Percentiles rank a stretch among this genome's conserved stretches.
Conservation (phyloP, 1,140 invertebrate species). For the Andrena cerasifolii region DNA sequence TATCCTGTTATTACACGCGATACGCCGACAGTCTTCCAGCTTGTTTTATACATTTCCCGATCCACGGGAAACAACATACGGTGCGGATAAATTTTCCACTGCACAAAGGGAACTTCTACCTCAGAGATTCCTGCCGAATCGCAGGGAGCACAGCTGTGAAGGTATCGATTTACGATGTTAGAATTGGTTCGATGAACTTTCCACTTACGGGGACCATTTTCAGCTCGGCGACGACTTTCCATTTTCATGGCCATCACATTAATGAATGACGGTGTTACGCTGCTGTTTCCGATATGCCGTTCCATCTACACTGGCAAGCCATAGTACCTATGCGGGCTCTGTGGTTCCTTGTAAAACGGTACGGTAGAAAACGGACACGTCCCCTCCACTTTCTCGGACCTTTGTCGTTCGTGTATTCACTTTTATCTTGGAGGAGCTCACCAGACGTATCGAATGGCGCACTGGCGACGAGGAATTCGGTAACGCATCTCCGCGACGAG, state of each 20-base stretch:
- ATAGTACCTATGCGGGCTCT: too few relatives aligned
- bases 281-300: background rate
- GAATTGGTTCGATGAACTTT: background rate
- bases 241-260: background rate
- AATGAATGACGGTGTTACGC: background rate
- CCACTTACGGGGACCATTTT: constrained; percentile 42
- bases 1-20: constrained; percentile 54
- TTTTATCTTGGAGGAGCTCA: background rate
- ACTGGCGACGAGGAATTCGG: background rate
- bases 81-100: too few relatives aligned
- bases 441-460: too few relatives aligned
- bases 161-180: too few relatives aligned
- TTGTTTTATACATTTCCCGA: background rate
- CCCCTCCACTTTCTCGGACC: too few relatives aligned
- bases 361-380: too few relatives aligned
- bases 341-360: too few relatives aligned
- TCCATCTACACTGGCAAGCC: too few relatives aligned
- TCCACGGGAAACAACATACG: background rate
- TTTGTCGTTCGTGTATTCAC: background rate
- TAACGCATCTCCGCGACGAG: background rate
- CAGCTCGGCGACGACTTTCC: constrained; percentile 43
- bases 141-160: too few relatives aligned
- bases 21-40: background rate
- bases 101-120: too few relatives aligned
- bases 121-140: too few relatives aligned